Conservation (phyloP, 2,797 vertebrate species). For the Schizopygopsis malacanthus region DNA sequence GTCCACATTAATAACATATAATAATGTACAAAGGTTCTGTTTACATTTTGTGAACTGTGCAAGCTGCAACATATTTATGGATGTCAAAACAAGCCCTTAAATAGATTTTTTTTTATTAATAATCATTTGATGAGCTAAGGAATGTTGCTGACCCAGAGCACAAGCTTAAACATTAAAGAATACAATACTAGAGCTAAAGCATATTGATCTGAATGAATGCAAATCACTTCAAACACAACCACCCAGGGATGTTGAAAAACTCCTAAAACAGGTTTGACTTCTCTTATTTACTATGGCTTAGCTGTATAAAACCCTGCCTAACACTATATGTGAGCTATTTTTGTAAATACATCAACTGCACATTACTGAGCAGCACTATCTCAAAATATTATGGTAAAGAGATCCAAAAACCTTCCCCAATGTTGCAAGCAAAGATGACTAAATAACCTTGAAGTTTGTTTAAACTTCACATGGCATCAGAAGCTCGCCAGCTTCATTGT, state of each 20-base stretch:
- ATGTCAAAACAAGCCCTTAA: constrained; percentile 2
- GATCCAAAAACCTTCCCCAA: not conserved
- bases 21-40: not conserved
- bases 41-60: not conserved
- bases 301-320: not conserved
- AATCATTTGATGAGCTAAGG: not conserved
- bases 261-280: constrained; percentile 45
- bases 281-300: not conserved
- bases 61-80: not conserved
- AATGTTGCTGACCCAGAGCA: not conserved
- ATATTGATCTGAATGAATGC: not conserved
- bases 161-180: not conserved
- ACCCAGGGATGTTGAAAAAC: constrained; percentile 26
- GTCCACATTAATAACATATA: constrained; percentile 16
- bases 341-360: not conserved
- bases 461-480: constrained; percentile 6
- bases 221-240: not conserved
- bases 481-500: constrained; percentile 31
- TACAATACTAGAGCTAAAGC: not conserved
- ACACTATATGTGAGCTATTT: not conserved
- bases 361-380: not conserved
- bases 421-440: not conserved
- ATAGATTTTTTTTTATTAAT: not conserved
- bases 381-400: not conserved
- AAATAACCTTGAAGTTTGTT: not conserved